A percentile compares a stretch with the other conserved stretches of the same genome.
Conservation (phyloP, 2,113 vertebrate species). For the Heterochromis multidens region DNA sequence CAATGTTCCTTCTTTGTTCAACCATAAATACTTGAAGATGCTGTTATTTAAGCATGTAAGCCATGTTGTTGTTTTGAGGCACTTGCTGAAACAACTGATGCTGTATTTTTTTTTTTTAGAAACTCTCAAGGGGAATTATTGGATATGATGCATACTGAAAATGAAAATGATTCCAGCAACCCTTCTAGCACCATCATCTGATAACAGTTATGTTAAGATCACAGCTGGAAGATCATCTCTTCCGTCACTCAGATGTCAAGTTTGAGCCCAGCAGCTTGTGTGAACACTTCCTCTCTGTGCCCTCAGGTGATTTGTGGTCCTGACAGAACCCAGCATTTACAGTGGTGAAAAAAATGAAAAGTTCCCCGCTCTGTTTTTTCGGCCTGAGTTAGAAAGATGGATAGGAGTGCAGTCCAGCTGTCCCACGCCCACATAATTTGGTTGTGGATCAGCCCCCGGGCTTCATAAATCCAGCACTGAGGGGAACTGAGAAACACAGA, state of each 20-base stretch:
- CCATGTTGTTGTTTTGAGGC: background rate
- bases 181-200: background rate
- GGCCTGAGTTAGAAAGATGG: constrained; percentile 50
- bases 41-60: background rate
- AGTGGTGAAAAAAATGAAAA: constrained; percentile 25
- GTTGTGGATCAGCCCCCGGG: constrained; percentile 35
- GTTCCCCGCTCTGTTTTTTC: background rate
- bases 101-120: background rate
- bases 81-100: background rate
- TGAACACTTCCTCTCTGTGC: constrained; percentile 34
- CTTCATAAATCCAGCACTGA: constrained; percentile 52
- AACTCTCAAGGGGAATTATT: background rate
- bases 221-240: background rate
- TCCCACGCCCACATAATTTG: constrained; percentile 65
- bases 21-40: background rate
- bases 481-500: constrained; percentile 35
- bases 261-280: constrained; percentile 19
- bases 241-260: constrained; percentile 1
- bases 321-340: constrained; percentile 46
- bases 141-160: background rate
- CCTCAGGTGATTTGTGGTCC: constrained; percentile 35
- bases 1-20: background rate
- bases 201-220: background rate
- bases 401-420: constrained; percentile 54
- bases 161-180: background rate